Percentiles rank a stretch among this genome's conserved stretches.
phyloP scores from a whole-genome alignment of 2,113 vertebrate genomes.

The Xyliphius kryptos region DNA sequence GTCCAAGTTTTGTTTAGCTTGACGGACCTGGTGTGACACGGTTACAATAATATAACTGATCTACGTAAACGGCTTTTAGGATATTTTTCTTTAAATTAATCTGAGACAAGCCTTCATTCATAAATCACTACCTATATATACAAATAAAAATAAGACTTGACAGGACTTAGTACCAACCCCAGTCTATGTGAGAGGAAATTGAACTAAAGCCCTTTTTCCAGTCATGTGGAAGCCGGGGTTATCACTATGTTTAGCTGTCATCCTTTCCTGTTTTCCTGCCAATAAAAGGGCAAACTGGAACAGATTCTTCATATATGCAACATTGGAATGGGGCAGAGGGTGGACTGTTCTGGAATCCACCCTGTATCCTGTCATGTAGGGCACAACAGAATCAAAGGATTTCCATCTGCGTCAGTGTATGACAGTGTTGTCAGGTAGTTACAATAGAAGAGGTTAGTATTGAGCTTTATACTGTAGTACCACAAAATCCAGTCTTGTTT shows the following conservation, averaged over 20 bases:
- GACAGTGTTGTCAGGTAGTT: constrained; percentile 20
- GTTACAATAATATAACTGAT: neutral
- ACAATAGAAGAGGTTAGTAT: no score
- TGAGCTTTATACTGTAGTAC: no score
- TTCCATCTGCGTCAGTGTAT: constrained; percentile 49
- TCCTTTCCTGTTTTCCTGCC: constrained; percentile 56
- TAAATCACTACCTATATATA: neutral
- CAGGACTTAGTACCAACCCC: neutral
- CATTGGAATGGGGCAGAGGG: constrained; percentile 8
- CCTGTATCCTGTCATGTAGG: constrained; percentile 44
- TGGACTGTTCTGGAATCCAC: constrained; percentile 44
- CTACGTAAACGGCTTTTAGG: no score
- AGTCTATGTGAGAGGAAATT: constrained; percentile 41
- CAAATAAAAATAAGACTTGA: neutral
- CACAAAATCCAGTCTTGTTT: no score
- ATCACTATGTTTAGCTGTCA: constrained; percentile 25
- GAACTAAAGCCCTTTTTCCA: constrained; percentile 53
- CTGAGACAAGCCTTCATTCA: neutral
- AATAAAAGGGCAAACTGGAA: constrained; percentile 3
- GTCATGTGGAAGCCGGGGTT: constrained; percentile 44
- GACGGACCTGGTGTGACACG: neutral
- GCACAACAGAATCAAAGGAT: constrained; percentile 39
- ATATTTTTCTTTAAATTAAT: neutral
- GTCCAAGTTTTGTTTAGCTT: constrained; percentile 11
- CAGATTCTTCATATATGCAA: constrained; percentile 14